These are phyloP conservation scores for Lepidurus packardi DNA, from an alignment of 1,140 invertebrate species.

Conservation along the genomic window DNA sequence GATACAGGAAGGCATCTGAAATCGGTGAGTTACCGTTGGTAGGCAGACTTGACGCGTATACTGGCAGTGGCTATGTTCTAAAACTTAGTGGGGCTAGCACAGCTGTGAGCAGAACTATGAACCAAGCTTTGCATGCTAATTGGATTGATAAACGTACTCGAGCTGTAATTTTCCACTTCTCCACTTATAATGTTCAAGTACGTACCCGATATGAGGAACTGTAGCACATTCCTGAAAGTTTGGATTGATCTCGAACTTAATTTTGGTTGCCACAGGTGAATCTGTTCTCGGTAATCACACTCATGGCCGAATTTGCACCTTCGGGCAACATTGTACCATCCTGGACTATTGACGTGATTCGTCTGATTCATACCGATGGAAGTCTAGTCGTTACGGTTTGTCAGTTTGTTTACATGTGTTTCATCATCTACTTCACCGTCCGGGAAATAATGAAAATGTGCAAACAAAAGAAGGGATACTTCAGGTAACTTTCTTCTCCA, in stretches of 20 bases:
- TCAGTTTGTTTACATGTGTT: constrained; percentile 45
- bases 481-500: constrained; percentile 34
- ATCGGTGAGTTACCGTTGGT: constrained; percentile 49
- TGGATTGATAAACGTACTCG: constrained; percentile 55
- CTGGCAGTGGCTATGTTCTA: constrained; percentile 54
- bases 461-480: constrained; percentile 41
- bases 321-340: constrained; percentile 50
- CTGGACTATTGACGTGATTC: constrained; percentile 49
- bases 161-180: constrained; percentile 55
- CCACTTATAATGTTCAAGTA: constrained; percentile 53
- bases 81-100: constrained; percentile 45
- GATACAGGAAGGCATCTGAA: constrained; percentile 37
- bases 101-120: constrained; percentile 43
- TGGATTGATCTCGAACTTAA: constrained; percentile 27
- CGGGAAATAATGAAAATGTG: constrained; percentile 42
- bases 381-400: constrained; percentile 44
- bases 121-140: constrained; percentile 43
- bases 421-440: constrained; percentile 50
- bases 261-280: constrained; percentile 42
- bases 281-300: constrained; percentile 49
- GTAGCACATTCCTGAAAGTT: not conserved
- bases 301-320: constrained; percentile 51
- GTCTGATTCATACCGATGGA: constrained; percentile 43
- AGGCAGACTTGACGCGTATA: constrained; percentile 48
- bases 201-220: constrained; percentile 27